Conservation (phyloP, 1,140 invertebrate species). For the Ostrea denselamellosa region DNA sequence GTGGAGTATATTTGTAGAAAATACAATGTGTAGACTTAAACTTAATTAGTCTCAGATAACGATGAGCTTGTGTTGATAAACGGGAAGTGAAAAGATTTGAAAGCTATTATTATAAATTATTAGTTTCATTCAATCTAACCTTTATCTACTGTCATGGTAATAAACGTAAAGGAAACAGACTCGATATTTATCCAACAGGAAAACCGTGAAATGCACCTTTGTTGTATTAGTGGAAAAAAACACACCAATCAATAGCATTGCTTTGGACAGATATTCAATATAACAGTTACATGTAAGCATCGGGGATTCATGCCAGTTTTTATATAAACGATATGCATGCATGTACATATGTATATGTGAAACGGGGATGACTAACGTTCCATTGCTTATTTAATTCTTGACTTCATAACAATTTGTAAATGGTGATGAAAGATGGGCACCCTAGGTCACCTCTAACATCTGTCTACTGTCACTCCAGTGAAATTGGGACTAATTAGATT, state of each 20-base stretch:
- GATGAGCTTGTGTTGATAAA: constrained; percentile 13
- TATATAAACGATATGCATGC: no score
- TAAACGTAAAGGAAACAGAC: background rate
- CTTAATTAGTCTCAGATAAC: no score
- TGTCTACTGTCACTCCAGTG: constrained; percentile 15
- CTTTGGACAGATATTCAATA: no score
- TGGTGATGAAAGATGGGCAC: constrained; percentile 31
- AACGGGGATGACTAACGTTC: background rate
- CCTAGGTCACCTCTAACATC: background rate
- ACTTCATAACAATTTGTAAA: background rate
- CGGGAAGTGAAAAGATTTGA: background rate
- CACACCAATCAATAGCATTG: no score
- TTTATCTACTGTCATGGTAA: background rate
- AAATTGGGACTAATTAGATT: constrained; percentile 38
- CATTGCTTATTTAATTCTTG: background rate
- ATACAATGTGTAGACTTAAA: no score
- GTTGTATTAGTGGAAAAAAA: background rate
- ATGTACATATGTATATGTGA: background rate
- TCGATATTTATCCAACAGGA: constrained; percentile 10
- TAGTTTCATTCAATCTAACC: constrained; percentile 17
- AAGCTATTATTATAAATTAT: constrained; percentile 27
- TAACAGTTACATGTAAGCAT: no score
- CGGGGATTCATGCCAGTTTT: no score
- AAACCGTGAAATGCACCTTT: constrained; percentile 18
- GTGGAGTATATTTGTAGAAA: no score